Evolutionary conservation across 2,113 vertebrate species (phyloP).

Genomic region (Gorsachius goisagi): DNA sequence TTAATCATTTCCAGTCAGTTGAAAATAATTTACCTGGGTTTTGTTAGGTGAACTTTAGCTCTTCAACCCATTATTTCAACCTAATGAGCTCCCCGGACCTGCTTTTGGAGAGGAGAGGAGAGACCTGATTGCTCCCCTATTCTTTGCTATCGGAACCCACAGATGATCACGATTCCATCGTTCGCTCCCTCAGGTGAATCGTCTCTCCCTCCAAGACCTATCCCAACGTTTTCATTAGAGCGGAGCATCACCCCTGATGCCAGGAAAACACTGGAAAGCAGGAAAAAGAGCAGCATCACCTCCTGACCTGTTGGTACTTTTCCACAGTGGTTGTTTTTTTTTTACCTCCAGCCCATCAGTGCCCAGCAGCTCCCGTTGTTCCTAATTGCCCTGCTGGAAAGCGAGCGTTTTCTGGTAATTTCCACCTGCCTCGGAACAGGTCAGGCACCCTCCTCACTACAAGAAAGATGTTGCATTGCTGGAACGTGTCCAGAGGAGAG

Average conservation of each 20-base stretch:
- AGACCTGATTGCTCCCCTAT: not conserved
- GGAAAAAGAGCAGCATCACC: not conserved
- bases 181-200: not conserved
- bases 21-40: not conserved
- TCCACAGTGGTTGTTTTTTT: not conserved
- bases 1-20: not conserved
- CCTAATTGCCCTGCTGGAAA: not conserved
- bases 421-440: not conserved
- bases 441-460: accelerated
- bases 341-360: not conserved
- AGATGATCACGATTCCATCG: not conserved
- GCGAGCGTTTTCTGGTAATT: not conserved
- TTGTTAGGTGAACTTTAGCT: not conserved
- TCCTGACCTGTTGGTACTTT: not conserved
- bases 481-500: too few relatives aligned
- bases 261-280: not conserved
- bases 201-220: not conserved
- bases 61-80: not conserved
- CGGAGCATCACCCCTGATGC: not conserved
- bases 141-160: not conserved
- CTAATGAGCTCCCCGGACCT: not conserved
- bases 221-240: not conserved
- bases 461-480: too few relatives aligned
- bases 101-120: not conserved
- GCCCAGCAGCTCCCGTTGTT: not conserved